phyloP scores from a whole-genome alignment of 2,888 invertebrate genomes.

The Sminthurinus aureus region DNA sequence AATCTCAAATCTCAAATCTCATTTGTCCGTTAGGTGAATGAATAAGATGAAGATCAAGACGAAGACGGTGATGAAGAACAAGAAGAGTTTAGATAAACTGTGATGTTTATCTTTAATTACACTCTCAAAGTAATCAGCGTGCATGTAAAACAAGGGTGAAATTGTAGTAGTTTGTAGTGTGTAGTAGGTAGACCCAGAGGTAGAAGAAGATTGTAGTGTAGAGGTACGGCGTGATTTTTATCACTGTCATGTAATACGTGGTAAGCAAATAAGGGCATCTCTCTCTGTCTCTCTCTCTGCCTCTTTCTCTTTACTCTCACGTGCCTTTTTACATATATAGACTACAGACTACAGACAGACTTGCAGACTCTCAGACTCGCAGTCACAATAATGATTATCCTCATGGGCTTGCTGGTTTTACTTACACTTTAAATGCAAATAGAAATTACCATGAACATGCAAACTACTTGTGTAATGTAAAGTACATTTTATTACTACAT shows the following conservation, averaged over 20 bases:
- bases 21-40: neutral
- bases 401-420: neutral
- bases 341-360: neutral
- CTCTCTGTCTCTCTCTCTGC: neutral
- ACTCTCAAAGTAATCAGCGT: neutral
- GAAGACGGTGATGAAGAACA: neutral
- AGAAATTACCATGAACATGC: constrained; percentile 18
- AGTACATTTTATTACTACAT: neutral
- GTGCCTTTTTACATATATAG: neutral
- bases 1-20: no score
- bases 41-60: neutral
- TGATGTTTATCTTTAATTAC: constrained; percentile 25
- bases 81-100: neutral
- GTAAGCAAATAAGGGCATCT: constrained; percentile 22
- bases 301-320: neutral
- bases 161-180: neutral
- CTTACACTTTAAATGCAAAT: constrained; percentile 10
- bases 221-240: constrained; percentile 22
- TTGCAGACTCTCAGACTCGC: no score
- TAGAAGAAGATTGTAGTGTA: neutral
- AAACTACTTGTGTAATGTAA: constrained; percentile 2
- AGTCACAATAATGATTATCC: neutral
- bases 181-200: neutral
- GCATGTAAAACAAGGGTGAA: constrained; percentile 7
- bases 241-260: constrained; percentile 4